Evolutionary conservation across 2,113 vertebrate species (phyloP), one percentile per base, ranked within the genome.

Genomic region (Seriola dumerili): DNA sequence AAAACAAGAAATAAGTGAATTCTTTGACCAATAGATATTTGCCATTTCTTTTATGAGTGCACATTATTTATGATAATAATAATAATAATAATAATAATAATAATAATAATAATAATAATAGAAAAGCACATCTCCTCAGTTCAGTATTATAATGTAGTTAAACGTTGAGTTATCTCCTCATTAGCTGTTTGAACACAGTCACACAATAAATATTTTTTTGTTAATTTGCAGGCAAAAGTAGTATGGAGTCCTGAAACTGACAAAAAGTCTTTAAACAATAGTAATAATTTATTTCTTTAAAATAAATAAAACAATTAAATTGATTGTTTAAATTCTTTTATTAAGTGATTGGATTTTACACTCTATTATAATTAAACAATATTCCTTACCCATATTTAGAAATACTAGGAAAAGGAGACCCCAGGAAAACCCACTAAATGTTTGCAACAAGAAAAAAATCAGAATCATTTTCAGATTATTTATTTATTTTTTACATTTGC

Each of bases 161-260:
- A 9, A 61, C 40, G 40, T 32, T 40, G 13, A 11, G 46, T 80
- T 63, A n/a, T 48, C 65, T 34, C 12, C 17, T 48, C 52, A 9
- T 62, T 14, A 52, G 29, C 42, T 29, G 34, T 78, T 70, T 34
- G 21, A 62, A 62, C 34, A 36, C 34, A 36, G 25, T 36, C 25
- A 46, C 5, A 42, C 44, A 63, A 13, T 14, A 10, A 66, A 34
- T 21, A 25, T 16, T 0, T 0, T 48, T 71, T 65, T 66, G 81
- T 68, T 77, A 1, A 61, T 72, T 72, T 72, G 61, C 61, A 78
- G 54, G 74, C 65, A 23, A 66, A 65, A 66, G 6, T 29, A 19
- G 29, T 59, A 68, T 4, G 8, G 62, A 48, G 38, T 25, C 40
- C 21, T 36, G 5, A 61, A 14, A 25, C 3, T 13, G 19, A 57